Conservation (phyloP, 2,888 invertebrate species). For the Smittia aterrima region DNA sequence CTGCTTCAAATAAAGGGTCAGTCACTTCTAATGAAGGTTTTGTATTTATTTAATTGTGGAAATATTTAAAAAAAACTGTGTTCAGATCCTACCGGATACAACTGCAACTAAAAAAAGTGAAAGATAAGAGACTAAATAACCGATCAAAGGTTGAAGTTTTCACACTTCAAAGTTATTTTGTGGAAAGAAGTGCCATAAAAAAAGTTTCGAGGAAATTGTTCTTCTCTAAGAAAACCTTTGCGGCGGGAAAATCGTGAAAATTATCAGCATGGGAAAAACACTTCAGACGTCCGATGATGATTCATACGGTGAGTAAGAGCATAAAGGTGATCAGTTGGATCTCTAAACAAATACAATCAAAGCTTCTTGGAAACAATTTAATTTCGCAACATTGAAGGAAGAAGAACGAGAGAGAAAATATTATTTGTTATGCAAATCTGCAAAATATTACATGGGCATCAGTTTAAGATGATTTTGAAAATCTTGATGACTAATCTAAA, state of each 20-base stretch:
- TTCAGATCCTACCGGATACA: too few relatives aligned
- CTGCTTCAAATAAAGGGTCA: too few relatives aligned
- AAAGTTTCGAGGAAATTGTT: not conserved
- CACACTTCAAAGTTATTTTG: too few relatives aligned
- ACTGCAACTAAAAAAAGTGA: too few relatives aligned
- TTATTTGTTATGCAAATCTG: conserved; percentile 29
- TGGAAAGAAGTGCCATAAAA: too few relatives aligned
- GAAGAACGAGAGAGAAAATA: conserved; percentile 21
- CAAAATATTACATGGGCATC: not conserved
- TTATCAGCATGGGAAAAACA: conserved; percentile 32
- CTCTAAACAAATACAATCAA: not conserved
- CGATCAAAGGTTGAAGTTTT: too few relatives aligned
- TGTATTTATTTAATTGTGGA: too few relatives aligned
- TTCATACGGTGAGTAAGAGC: conserved; percentile 32
- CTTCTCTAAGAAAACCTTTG: not conserved
- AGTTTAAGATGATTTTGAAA: not conserved
- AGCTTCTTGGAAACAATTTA: not conserved
- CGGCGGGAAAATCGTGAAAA: conserved; percentile 7
- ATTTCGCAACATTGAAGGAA: not conserved
- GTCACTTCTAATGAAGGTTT: too few relatives aligned
- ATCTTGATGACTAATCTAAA: conserved; percentile 35
- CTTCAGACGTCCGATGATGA: conserved; percentile 28
- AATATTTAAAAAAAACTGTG: too few relatives aligned
- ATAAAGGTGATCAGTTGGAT: not conserved
- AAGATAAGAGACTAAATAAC: too few relatives aligned